These are phyloP conservation scores for Channa maculata DNA, from an alignment of 2,113 vertebrate species.

Conservation along the genomic window DNA sequence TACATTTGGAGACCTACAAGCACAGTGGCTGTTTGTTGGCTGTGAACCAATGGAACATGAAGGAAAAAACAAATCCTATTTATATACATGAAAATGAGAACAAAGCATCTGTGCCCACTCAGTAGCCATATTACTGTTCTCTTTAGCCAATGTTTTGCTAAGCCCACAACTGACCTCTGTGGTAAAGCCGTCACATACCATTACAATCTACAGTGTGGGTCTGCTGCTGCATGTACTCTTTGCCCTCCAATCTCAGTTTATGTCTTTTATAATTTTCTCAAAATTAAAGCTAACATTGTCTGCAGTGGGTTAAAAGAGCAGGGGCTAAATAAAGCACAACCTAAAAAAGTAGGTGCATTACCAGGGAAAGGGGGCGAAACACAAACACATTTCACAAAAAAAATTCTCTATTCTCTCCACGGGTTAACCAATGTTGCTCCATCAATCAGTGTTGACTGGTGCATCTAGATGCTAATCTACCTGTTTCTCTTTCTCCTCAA, in stretches of 20 bases:
- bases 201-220: constrained; percentile 36
- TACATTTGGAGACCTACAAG: not conserved
- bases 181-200: constrained; percentile 37
- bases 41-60: constrained; percentile 5
- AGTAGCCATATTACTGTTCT: constrained; percentile 32
- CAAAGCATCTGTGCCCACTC: constrained; percentile 16
- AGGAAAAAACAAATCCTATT: constrained; percentile 20
- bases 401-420: too few species aligned
- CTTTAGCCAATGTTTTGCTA: constrained; percentile 40
- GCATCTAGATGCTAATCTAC: not conserved
- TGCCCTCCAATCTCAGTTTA: constrained; percentile 23
- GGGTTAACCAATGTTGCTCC: not conserved
- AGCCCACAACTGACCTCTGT: constrained; percentile 44
- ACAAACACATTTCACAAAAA: too few species aligned
- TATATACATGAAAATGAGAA: constrained; percentile 26
- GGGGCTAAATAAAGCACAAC: not conserved
- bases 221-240: constrained; percentile 22
- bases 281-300: constrained; percentile 43
- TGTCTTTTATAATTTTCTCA: constrained; percentile 54
- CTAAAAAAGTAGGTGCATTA: constrained; percentile 6
- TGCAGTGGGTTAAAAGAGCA: constrained; percentile 22
- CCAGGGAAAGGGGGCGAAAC: not conserved
- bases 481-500: constrained; percentile 8
- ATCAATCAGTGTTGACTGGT: not conserved
- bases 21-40: constrained; percentile 18